These are phyloP conservation scores for Xenopus petersii DNA, from an alignment of 2,797 vertebrate species.

Conservation along the genomic window DNA sequence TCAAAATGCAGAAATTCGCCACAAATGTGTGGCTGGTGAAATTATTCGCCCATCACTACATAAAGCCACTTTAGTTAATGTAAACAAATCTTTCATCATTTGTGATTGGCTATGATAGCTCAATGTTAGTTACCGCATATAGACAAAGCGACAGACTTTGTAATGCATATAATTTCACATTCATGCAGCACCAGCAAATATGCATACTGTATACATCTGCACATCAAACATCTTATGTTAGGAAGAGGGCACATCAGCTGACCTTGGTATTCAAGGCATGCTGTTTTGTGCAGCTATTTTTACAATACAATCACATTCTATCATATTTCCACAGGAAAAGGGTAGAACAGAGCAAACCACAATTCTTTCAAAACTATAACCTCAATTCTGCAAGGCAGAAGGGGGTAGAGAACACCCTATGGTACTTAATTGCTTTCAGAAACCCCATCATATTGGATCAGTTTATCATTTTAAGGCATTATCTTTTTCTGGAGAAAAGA, in stretches of 20 bases:
- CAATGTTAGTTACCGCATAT: too few relatives aligned
- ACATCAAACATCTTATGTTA: constrained; percentile 9
- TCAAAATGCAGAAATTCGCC: too few relatives aligned
- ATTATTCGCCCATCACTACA: too few relatives aligned
- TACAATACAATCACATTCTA: constrained; percentile 39
- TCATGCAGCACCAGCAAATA: background rate
- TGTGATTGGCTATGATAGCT: too few relatives aligned
- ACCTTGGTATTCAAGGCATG: constrained; percentile 36
- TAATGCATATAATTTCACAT: too few relatives aligned
- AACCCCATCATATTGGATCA: constrained; percentile 18
- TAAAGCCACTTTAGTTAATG: too few relatives aligned
- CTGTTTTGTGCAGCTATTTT: constrained; percentile 41
- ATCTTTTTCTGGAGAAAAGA: constrained; percentile 6
- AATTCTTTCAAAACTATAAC: constrained; percentile 33
- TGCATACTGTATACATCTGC: constrained; percentile 3
- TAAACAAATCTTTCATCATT: too few relatives aligned
- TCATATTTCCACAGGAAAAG: constrained; percentile 25
- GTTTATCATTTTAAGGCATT: constrained; percentile 29
- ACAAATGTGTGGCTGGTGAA: too few relatives aligned
- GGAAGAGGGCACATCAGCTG: constrained; percentile 18
- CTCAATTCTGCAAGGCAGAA: constrained; percentile 27
- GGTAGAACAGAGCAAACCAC: constrained; percentile 10
- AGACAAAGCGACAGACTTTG: too few relatives aligned
- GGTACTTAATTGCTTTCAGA: constrained; percentile 41
- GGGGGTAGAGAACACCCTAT: constrained; percentile 10